Conservation (phyloP, 2,888 invertebrate species). For the Phytoseiulus persimilis region DNA sequence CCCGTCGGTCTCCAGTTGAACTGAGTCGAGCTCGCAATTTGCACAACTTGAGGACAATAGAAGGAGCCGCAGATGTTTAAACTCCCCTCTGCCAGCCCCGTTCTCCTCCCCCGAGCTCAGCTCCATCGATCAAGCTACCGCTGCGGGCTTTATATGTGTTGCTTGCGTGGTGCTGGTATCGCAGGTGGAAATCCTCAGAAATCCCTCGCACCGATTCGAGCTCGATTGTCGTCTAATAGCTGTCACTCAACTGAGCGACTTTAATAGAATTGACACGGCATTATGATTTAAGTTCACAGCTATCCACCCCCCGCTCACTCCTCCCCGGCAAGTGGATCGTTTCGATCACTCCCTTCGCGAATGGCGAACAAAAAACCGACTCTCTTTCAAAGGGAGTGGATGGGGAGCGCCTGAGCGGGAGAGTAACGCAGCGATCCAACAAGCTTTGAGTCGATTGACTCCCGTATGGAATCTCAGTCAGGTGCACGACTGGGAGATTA, state of each 20-base stretch:
- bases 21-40: not conserved
- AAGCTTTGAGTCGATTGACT: not conserved
- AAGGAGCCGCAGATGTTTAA: not conserved
- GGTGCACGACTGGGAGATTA: not conserved
- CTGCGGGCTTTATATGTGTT: not conserved
- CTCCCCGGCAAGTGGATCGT: not conserved
- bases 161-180: not conserved
- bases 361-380: not conserved
- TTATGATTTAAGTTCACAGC: not conserved
- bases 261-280: not conserved
- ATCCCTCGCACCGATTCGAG: not conserved
- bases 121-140: not conserved
- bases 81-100: not conserved
- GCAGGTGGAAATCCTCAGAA: not conserved
- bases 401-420: not conserved
- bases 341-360: not conserved
- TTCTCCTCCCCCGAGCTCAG: not conserved
- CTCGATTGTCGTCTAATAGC: not conserved
- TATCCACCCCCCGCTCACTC: not conserved
- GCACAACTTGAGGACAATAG: slow-evolving; percentile 5
- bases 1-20: not conserved
- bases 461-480: not conserved
- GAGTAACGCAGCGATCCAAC: no score
- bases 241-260: not conserved
- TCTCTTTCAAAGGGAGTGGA: not conserved